Evolutionary conservation across 2,797 vertebrate genomes (phyloP), one percentile per base, ranked within the genome.

Genomic region (Paguma larvata): DNA sequence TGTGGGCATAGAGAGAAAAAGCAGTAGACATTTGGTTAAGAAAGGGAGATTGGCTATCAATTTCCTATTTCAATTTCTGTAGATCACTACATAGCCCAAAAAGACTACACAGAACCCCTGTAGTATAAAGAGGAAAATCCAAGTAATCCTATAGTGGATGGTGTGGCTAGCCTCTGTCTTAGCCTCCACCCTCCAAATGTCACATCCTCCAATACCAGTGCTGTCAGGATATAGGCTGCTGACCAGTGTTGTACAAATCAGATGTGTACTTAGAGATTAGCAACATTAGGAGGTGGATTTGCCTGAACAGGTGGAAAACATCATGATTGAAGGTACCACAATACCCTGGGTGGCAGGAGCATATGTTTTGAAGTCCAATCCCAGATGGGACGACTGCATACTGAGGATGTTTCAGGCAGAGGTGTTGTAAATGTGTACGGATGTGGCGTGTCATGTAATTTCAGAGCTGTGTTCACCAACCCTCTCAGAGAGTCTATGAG

Each of bases 11-110:
- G 2, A 84, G n/a, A 48, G 72, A 32, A 86, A 93, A 87, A 80
- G 27, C 38, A 93, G 34, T 77, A 95, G 90, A 73, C 6, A 30
- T 34, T 87, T 92, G 68, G 38, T 78, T 48, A 89, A 80, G 68
- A 77, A 90, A 86, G 38, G 27, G 13, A 90, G 13, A 19, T 7
- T 85, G 72, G 18, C 38, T 92, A 38, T 87, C 44, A 18, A 79
- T 85, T 92, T 94, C 15, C 16, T 77, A 3, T 62, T 85, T 41
- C 51, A 89, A 0, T 62, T 80, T 38, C 11, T 77, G 18, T 77
- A 48, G 21, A 53, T 38, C 38, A 67, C 2, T 83, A 2, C 30
- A 89, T 41, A 70, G 32, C 23, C 11, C 48, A 62, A 67, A 56
- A 56, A 44, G 23, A 65, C 18, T 67, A 16, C 19, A 34, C 3